Percentiles rank a stretch among this genome's conserved stretches.
Evolutionary conservation across 2,888 invertebrate species (phyloP).

Genomic region (Drosophila birchii): DNA sequence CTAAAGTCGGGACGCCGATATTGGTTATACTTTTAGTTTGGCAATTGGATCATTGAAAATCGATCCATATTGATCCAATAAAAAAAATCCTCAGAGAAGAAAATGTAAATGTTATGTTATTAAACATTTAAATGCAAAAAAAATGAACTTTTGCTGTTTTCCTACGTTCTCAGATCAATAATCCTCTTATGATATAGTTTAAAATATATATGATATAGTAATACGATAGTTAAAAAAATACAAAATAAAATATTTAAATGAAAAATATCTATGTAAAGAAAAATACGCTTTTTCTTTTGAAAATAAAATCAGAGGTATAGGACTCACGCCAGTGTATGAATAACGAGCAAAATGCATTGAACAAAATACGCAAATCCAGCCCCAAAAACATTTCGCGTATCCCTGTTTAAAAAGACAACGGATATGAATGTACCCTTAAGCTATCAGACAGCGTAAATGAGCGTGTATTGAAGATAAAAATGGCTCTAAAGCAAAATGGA

Average conservation of each 20-base stretch:
- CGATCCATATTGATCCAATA: background rate
- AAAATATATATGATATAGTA: background rate
- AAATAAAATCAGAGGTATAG: background rate
- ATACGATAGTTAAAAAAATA: background rate
- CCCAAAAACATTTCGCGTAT: conserved; percentile 48
- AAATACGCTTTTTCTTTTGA: no score
- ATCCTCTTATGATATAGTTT: background rate
- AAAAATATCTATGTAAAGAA: no score
- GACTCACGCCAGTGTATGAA: conserved; percentile 4
- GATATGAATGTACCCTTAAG: conserved; percentile 77
- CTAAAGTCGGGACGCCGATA: background rate
- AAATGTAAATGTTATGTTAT: background rate
- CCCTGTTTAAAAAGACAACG: conserved; percentile 68
- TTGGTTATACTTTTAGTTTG: background rate
- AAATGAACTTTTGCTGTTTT: background rate
- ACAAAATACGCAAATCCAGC: conserved; percentile 29
- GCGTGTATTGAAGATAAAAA: conserved; percentile 75
- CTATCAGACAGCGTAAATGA: conserved; percentile 80
- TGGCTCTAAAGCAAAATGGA: conserved; percentile 46
- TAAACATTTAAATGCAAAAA: background rate
- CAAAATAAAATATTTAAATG: no score
- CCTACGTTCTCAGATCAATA: background rate
- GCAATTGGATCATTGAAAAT: background rate
- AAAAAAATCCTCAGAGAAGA: background rate
- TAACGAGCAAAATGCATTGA: conserved; percentile 45